Percentiles rank a stretch among this genome's conserved stretches.
These are phyloP conservation scores for Nemurella pictetii DNA, from an alignment of 2,888 invertebrate species.

Conservation along the genomic window DNA sequence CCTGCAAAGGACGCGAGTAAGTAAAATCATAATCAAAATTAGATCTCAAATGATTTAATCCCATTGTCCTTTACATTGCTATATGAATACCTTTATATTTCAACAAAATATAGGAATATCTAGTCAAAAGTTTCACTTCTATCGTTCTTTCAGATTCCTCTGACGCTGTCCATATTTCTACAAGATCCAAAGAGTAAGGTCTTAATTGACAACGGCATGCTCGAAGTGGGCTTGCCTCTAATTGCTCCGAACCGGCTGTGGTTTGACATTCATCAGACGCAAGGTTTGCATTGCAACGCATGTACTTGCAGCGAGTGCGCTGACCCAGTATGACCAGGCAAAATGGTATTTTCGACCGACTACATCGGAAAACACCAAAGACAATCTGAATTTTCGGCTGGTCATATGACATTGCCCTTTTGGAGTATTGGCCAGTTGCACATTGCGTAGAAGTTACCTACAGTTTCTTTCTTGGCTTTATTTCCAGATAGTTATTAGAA, in stretches of 20 bases:
- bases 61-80: neutral
- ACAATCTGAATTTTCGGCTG: too few relatives aligned
- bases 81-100: neutral
- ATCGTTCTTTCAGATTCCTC: constrained; percentile 29
- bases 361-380: too few relatives aligned
- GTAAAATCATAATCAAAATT: neutral
- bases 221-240: constrained; percentile 35
- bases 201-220: constrained; percentile 23
- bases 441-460: too few relatives aligned
- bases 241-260: constrained; percentile 34
- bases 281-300: neutral
- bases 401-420: too few relatives aligned
- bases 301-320: too few relatives aligned
- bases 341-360: too few relatives aligned
- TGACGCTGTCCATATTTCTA: constrained; percentile 25
- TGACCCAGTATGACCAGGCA: too few relatives aligned
- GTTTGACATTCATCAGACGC: constrained; percentile 5
- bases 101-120: neutral
- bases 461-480: too few relatives aligned
- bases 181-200: constrained; percentile 19
- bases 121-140: neutral
- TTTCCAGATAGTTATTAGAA: too few relatives aligned
- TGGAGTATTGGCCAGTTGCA: too few relatives aligned
- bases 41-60: neutral
- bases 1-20: constrained; percentile 37